phyloP scores from a whole-genome alignment of 2,113 vertebrate genomes.

The Gavialis gangeticus region DNA sequence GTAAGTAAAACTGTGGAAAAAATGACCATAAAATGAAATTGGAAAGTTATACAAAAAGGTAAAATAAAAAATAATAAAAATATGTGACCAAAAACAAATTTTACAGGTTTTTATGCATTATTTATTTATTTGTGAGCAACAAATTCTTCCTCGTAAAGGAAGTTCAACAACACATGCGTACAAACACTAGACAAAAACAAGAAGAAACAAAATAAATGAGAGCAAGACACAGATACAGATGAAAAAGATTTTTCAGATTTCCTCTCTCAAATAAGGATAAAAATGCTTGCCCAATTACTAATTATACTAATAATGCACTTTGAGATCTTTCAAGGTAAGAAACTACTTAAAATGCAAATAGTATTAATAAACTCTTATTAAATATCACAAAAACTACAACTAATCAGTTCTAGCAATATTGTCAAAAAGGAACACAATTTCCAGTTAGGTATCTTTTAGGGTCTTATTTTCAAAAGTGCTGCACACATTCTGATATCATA shows the following conservation, averaged over 20 bases:
- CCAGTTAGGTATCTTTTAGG: not conserved
- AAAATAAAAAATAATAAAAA: not conserved
- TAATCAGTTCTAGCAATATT: not conserved
- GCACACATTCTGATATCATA: not conserved
- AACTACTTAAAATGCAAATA: no score
- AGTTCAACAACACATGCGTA: not conserved
- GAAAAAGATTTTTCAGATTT: not conserved
- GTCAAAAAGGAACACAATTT: not conserved
- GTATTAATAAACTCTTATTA: no score
- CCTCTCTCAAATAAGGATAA: fast-evolving
- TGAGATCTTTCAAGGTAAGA: not conserved
- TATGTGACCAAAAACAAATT: no score
- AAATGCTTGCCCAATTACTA: not conserved
- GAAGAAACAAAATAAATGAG: not conserved
- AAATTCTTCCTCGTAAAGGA: not conserved
- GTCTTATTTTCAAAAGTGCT: not conserved
- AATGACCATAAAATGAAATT: not conserved
- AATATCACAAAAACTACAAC: not conserved
- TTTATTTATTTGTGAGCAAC: no score
- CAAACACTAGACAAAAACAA: not conserved
- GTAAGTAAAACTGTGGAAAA: not conserved
- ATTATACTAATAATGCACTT: not conserved
- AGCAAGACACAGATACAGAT: not conserved
- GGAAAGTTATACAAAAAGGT: not conserved
- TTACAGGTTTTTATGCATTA: no score